Base-by-base conservation (phyloP, 2,888 invertebrate species). In the Scaptomyza caliginosa region DNA sequence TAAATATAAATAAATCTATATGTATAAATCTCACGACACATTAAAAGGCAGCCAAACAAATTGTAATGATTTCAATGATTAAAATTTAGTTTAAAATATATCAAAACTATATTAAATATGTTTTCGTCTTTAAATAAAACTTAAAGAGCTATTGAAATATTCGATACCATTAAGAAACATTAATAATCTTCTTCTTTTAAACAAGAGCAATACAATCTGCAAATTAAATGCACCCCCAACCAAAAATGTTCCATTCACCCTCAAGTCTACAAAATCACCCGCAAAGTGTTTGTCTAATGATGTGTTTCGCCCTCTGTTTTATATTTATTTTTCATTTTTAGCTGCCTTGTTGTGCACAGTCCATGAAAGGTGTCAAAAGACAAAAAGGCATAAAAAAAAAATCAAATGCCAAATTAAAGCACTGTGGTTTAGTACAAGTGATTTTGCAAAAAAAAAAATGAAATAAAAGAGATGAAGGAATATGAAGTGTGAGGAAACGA, bases 251-350 rank as follows among this genome's bases (percentile, higher is more conserved):
- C n/a, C 4, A n/a, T 19, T 21, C 30, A 21, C 52, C 54, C 38
- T 8, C 16, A 26, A 26, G n/a, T n/a, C 17, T 43, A 11, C 1
- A 65, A 39, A 66, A 39, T 54, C 43, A 66, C 43, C 57, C 71
- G 36, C 64, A 67, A 67, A 84, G 52, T 67, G 34, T 74, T 50
- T 77, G 74, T 60, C 73, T 80, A 77, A 77, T 84, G 85, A 77
- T 65, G 81, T 68, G 68, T 84, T 84, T 49, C 74, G 63, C 59
- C 58, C 85, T 58, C 46, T n/a, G n/a, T 26, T 45, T 72, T 39
- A 54, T 60, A 17, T 59, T 45, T 32, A 21, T 30, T 39, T 64
- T 36, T 46, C 23, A 19, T 30, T 28, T 36, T 21, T 24, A n/a
- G 32, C 32, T 40, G 45, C 28, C 48, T 66, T 62, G 49, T 62